Percentiles rank a stretch among this genome's conserved stretches.
Evolutionary conservation across 1,140 invertebrate genomes (phyloP).

Genomic region (Andricus grossulariae): DNA sequence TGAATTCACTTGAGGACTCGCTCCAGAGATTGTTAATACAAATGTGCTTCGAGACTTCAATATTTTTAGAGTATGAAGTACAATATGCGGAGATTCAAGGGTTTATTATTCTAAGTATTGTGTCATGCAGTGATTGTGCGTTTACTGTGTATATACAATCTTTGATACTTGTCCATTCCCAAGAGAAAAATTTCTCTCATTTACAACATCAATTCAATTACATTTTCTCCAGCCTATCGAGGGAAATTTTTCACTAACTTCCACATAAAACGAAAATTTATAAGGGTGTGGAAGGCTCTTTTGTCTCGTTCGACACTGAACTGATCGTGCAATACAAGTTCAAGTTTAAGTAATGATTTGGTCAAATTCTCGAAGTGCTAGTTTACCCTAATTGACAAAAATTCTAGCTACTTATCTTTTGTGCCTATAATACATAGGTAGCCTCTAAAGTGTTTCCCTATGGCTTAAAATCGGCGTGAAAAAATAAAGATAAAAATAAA

Average conservation of each 20-base stretch:
- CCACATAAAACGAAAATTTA: too few species aligned
- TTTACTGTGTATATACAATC: conserved; percentile 12
- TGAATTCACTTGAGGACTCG: conserved; percentile 16
- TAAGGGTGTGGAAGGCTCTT: too few species aligned
- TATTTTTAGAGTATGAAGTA: not conserved
- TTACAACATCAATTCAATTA: too few species aligned
- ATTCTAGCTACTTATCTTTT: conserved; percentile 15
- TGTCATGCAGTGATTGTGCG: conserved; percentile 26
- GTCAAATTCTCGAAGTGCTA: not conserved
- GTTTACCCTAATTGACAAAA: conserved; percentile 23
- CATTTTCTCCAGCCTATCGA: too few species aligned
- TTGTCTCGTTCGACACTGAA: not conserved
- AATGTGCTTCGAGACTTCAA: not conserved
- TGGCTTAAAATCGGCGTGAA: not conserved
- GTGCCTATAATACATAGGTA: conserved; percentile 45
- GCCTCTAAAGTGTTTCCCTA: not conserved
- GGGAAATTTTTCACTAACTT: too few species aligned
- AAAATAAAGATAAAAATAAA: conserved; percentile 40
- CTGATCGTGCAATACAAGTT: too few species aligned
- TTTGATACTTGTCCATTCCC: not conserved
- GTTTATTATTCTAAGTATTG: conserved; percentile 7
- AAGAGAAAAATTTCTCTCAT: not conserved
- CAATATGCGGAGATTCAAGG: conserved; percentile 15
- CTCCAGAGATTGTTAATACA: conserved; percentile 32
- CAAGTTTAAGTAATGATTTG: too few species aligned